phyloP scores from a whole-genome alignment of 2,888 invertebrate species.

The Drosophila greeni region DNA sequence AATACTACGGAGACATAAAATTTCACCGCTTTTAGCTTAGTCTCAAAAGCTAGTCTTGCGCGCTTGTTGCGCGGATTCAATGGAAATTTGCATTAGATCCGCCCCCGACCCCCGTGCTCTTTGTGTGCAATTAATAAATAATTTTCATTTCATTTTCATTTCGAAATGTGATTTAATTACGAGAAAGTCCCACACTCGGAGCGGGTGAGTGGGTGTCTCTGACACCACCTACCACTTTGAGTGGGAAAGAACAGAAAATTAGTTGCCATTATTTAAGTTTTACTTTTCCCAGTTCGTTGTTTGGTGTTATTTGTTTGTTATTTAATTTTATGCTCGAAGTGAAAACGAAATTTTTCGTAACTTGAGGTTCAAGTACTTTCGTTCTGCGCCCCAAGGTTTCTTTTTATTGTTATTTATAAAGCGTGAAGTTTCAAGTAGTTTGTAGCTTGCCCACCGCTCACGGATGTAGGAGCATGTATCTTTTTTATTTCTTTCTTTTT shows the following conservation, averaged over 20 bases:
- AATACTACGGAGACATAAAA: conserved; percentile 21
- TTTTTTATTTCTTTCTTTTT: conserved; percentile 10
- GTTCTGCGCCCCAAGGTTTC: conserved; percentile 29
- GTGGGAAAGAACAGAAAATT: conserved; percentile 64
- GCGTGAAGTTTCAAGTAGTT: conserved; percentile 70
- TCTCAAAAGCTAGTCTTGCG: conserved; percentile 23
- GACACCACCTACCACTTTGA: conserved; percentile 17
- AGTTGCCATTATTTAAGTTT: conserved; percentile 56
- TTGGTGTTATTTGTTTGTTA: conserved; percentile 58
- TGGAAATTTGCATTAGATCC: conserved; percentile 49
- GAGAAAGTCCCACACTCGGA: conserved; percentile 56
- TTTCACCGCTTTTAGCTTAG: conserved; percentile 34
- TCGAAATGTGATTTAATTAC: conserved; percentile 68
- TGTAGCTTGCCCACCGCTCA: conserved; percentile 64
- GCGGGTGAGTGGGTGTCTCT: conserved; percentile 17
- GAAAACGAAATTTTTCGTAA: conserved; percentile 66
- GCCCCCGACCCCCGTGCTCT: conserved; percentile 9
- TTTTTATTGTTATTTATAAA: conserved; percentile 63
- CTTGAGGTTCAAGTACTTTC: conserved; percentile 31
- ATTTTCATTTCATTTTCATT: conserved; percentile 73
- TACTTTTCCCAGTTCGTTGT: conserved; percentile 45
- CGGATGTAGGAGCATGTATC: conserved; percentile 42
- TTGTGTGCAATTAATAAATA: conserved; percentile 64
- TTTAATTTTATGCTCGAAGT: conserved; percentile 69
- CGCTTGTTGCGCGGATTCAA: conserved; percentile 25